A percentile compares a stretch with the other conserved stretches of the same genome.
These are phyloP conservation scores for Exaiptasia diaphana DNA, from an alignment of 64 coral and sea anemone genomes.

Conservation along the genomic window DNA sequence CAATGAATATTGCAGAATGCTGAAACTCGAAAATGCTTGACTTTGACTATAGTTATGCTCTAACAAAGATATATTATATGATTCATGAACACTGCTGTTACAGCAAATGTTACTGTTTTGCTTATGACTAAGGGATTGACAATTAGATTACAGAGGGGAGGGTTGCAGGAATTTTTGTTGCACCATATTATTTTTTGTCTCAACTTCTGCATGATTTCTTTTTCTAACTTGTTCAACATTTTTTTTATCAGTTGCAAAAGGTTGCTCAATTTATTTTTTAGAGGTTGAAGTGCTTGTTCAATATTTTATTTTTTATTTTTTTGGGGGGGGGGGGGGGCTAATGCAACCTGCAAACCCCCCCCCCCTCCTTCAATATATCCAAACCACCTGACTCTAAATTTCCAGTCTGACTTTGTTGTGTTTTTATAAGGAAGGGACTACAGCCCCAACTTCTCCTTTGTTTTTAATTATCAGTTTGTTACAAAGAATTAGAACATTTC, in stretches of 20 bases:
- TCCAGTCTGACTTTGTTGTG: neutral
- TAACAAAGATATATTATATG: neutral
- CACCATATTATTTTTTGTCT: neutral
- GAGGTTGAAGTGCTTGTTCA: neutral
- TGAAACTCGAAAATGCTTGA: constrained; percentile 20
- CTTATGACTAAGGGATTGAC: neutral
- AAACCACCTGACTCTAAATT: neutral
- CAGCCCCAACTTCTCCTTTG: neutral
- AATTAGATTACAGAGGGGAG: neutral
- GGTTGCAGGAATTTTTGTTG: neutral
- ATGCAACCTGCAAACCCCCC: neutral
- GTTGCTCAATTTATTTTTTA: neutral
- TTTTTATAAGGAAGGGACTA: neutral
- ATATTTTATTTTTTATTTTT: neutral
- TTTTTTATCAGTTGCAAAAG: neutral
- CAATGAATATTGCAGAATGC: constrained; percentile 8
- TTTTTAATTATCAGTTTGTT: neutral
- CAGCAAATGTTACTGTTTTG: neutral
- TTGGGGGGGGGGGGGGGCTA: neutral
- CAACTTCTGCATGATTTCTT: neutral
- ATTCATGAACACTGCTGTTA: neutral
- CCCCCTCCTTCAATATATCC: neutral
- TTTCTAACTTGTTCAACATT: neutral
- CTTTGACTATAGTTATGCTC: neutral
- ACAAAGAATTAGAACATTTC: neutral